Evolutionary conservation across 2,113 vertebrate species (phyloP).

Genomic region (Pithys albifrons): DNA sequence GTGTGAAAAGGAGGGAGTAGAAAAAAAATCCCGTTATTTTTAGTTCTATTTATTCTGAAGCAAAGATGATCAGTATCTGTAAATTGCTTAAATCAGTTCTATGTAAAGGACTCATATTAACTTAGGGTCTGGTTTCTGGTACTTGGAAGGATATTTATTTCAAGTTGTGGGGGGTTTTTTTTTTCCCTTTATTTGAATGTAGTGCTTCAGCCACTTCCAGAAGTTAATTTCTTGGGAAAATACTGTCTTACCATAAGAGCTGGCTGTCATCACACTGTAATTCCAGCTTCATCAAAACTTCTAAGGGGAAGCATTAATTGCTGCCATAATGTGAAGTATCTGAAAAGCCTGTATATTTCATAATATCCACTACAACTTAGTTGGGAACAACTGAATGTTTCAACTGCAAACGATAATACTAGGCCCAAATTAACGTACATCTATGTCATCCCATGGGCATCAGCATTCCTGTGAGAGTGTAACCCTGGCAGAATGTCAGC

Average conservation of each 20-base stretch:
- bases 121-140: not conserved
- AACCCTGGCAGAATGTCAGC: not conserved
- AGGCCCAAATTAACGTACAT: not conserved
- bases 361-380: not conserved
- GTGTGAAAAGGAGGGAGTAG: not conserved
- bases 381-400: not conserved
- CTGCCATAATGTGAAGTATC: not conserved
- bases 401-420: not conserved
- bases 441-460: not conserved
- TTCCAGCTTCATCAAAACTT: not conserved
- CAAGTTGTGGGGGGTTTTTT: accelerated
- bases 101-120: not conserved
- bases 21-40: not conserved
- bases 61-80: not conserved
- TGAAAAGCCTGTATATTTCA: not conserved
- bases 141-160: not conserved
- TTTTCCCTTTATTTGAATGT: not conserved
- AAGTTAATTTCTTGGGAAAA: not conserved
- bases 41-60: not conserved
- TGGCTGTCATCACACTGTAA: not conserved
- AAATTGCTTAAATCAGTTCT: not conserved
- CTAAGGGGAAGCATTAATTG: not conserved
- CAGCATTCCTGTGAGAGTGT: not conserved
- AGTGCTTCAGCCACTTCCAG: not conserved
- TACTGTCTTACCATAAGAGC: not conserved